Conservation (phyloP, 2,888 invertebrate species). For the Pseudanteris insignis region DNA sequence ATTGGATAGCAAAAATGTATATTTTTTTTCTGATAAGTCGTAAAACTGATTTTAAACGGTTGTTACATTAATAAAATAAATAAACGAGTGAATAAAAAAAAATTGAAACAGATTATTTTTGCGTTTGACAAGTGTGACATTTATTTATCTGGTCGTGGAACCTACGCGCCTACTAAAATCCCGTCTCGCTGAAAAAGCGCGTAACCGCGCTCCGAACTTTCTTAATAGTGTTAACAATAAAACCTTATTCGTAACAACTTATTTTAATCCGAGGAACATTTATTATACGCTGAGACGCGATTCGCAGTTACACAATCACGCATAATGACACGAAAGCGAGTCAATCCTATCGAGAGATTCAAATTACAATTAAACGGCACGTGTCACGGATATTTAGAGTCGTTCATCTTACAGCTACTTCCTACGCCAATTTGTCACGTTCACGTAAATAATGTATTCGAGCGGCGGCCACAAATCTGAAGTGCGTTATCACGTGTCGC, state of each 20-base stretch:
- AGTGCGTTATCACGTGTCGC: slow-evolving; percentile 13
- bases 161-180: no score
- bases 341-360: slow-evolving; percentile 7
- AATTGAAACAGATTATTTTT: no score
- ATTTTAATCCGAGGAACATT: slow-evolving; percentile 1
- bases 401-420: slow-evolving; percentile 22
- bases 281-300: slow-evolving; percentile 10
- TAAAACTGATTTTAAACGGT: no score
- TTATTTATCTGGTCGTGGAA: no score
- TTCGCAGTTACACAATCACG: slow-evolving; percentile 11
- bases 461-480: slow-evolving; percentile 9
- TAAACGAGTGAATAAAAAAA: no score
- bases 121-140: no score
- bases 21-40: no score
- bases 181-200: no score
- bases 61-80: no score
- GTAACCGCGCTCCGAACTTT: no score
- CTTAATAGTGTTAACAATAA: no score
- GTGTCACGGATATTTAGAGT: slow-evolving; percentile 23
- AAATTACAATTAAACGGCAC: slow-evolving; percentile 29
- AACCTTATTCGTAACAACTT: slow-evolving; percentile 10
- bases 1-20: no score
- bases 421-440: slow-evolving; percentile 23
- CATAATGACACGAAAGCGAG: slow-evolving; percentile 7
- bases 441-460: slow-evolving; percentile 11